Evolutionary conservation across 2,888 invertebrate genomes (phyloP).

Genomic region (Zootermopsis nevadensis): DNA sequence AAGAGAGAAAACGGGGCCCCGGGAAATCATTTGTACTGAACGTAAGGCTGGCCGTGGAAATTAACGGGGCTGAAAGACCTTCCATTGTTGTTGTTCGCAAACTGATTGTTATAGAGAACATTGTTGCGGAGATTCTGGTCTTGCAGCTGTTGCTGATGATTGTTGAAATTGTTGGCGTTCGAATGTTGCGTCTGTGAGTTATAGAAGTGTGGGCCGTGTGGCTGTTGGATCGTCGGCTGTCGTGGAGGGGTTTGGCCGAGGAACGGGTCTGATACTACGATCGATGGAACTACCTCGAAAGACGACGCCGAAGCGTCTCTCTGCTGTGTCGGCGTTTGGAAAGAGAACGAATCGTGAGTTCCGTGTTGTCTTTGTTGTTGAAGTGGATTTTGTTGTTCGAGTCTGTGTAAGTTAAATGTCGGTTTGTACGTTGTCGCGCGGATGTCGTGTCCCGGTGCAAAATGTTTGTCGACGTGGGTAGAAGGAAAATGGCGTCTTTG

Average conservation of each 20-base stretch:
- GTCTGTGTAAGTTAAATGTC: slow-evolving; percentile 40
- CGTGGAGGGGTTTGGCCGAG: not conserved
- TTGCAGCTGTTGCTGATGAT: not conserved
- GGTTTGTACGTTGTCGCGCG: slow-evolving; percentile 51
- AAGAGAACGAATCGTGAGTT: slow-evolving; percentile 45
- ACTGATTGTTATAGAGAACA: no score
- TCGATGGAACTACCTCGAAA: slow-evolving; percentile 2
- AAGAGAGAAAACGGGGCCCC: not conserved
- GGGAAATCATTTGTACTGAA: slow-evolving; percentile 37
- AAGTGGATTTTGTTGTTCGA: slow-evolving; percentile 56
- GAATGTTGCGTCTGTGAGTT: not conserved
- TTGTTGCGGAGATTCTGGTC: not conserved
- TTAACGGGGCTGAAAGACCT: slow-evolving; percentile 46
- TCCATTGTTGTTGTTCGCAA: slow-evolving; percentile 3
- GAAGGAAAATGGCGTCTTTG: slow-evolving; percentile 49
- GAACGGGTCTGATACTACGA: not conserved
- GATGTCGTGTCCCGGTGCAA: slow-evolving; percentile 27
- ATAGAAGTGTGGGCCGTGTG: not conserved
- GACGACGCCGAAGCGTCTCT: not conserved
- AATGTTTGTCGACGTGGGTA: not conserved
- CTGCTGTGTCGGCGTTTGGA: not conserved
- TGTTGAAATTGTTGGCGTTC: not conserved
- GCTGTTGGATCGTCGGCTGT: not conserved
- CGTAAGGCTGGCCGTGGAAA: slow-evolving; percentile 46
- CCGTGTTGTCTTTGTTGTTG: slow-evolving; percentile 53